Percentiles rank a stretch among this genome's conserved stretches.
Evolutionary conservation across 2,113 vertebrate species (phyloP).

Genomic region (Dipodomys merriami): DNA sequence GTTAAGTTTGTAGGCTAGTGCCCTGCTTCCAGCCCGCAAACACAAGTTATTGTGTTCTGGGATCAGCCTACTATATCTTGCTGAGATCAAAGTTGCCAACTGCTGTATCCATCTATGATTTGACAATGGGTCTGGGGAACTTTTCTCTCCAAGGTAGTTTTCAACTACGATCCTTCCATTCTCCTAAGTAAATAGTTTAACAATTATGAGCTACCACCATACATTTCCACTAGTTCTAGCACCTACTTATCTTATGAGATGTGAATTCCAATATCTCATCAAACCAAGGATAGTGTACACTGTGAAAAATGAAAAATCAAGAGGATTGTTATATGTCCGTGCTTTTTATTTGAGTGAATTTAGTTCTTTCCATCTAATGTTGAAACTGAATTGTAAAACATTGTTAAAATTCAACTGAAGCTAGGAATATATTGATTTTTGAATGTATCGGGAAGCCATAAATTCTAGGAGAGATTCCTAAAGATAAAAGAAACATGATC

Average conservation of each 20-base stretch:
- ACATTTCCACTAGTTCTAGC: not conserved
- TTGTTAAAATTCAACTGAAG: not conserved
- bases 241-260: not conserved
- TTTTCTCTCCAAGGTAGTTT: too few relatives aligned
- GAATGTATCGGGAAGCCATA: not conserved
- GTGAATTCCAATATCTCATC: not conserved
- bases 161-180: too few relatives aligned
- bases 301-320: conserved; percentile 3
- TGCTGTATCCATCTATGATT: too few relatives aligned
- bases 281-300: not conserved
- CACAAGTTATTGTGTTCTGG: too few relatives aligned
- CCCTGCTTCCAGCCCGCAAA: too few relatives aligned
- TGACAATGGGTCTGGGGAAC: too few relatives aligned
- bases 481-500: not conserved
- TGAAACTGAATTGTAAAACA: not conserved
- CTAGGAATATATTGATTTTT: not conserved
- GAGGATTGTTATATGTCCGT: not conserved
- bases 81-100: too few relatives aligned
- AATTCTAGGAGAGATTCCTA: not conserved
- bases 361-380: not conserved
- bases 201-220: too few relatives aligned
- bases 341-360: conserved; percentile 3
- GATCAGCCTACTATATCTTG: too few relatives aligned
- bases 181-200: too few relatives aligned
- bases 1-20: too few relatives aligned